A percentile compares a stretch with the other conserved stretches of the same genome.
These are phyloP conservation scores for Enteromius argenteus DNA, from an alignment of 2,797 vertebrate genomes.

Conservation along the genomic window DNA sequence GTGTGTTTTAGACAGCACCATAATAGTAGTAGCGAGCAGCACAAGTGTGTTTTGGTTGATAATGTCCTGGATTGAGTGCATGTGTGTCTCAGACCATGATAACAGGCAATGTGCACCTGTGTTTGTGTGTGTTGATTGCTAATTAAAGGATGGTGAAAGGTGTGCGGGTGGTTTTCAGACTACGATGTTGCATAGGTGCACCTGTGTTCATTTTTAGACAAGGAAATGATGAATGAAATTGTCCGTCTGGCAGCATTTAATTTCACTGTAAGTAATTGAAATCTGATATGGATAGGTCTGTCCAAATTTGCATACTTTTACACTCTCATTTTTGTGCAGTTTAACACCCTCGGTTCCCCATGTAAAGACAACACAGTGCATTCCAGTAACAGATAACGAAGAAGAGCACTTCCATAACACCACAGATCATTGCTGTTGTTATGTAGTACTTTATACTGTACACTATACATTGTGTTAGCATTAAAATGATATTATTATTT, in stretches of 20 bases:
- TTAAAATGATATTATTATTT: neutral
- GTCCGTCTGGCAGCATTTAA: neutral
- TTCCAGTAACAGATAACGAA: neutral
- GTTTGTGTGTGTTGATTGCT: slow-evolving; percentile 12
- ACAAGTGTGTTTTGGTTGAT: slow-evolving; percentile 15
- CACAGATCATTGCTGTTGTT: neutral
- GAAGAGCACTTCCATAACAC: neutral
- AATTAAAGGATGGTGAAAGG: slow-evolving; percentile 51
- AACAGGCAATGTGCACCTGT: slow-evolving; percentile 40
- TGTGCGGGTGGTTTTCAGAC: slow-evolving; percentile 14
- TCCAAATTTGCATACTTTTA: neutral
- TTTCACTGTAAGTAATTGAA: neutral
- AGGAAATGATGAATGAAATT: slow-evolving; percentile 5
- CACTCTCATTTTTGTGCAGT: neutral
- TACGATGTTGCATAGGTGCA: neutral
- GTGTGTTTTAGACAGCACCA: neutral
- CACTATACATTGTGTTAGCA: neutral
- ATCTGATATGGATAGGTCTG: neutral
- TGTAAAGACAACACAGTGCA: slow-evolving; percentile 7
- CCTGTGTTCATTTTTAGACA: slow-evolving; percentile 5
- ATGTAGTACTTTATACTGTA: neutral
- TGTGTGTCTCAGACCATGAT: slow-evolving; percentile 25
- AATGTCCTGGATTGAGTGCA: slow-evolving; percentile 9
- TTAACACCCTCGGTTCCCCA: slow-evolving; percentile 15
- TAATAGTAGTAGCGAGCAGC: neutral